Percentiles rank a stretch among this genome's conserved stretches.
phyloP scores from a whole-genome alignment of 2,888 invertebrate genomes.

The Villa cingulata region DNA sequence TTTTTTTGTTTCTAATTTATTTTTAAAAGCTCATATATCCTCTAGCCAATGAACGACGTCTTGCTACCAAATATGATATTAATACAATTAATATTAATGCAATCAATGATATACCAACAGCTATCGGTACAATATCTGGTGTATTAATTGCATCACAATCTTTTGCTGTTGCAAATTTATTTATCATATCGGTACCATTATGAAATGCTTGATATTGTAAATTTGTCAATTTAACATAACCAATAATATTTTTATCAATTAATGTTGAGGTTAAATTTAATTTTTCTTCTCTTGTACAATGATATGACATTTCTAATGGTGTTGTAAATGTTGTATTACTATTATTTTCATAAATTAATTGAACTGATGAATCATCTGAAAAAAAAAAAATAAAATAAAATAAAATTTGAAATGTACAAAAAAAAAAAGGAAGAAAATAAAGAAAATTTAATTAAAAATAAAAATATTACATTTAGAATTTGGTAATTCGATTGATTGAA shows the following conservation, averaged over 20 bases:
- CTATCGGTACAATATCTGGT: constrained; percentile 90
- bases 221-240: constrained; percentile 42
- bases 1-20: background rate
- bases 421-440: no score
- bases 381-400: background rate
- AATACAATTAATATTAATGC: constrained; percentile 83
- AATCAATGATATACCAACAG: constrained; percentile 87
- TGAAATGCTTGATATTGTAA: constrained; percentile 66
- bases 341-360: background rate
- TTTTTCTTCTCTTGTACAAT: constrained; percentile 47
- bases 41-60: constrained; percentile 66
- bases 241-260: constrained; percentile 24
- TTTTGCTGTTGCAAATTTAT: constrained; percentile 50
- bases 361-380: background rate
- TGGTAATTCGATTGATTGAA: constrained; percentile 23
- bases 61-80: constrained; percentile 82
- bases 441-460: background rate
- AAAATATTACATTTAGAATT: constrained; percentile 25
- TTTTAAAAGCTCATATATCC: constrained; percentile 78
- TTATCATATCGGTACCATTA: constrained; percentile 28
- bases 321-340: constrained; percentile 44
- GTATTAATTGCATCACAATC: constrained; percentile 61
- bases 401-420: no score
- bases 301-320: constrained; percentile 55
- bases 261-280: constrained; percentile 40